A percentile compares a stretch with the other conserved stretches of the same genome.
phyloP scores from a whole-genome alignment of 1,140 invertebrate genomes.

The Oreohelix idahoensis region DNA sequence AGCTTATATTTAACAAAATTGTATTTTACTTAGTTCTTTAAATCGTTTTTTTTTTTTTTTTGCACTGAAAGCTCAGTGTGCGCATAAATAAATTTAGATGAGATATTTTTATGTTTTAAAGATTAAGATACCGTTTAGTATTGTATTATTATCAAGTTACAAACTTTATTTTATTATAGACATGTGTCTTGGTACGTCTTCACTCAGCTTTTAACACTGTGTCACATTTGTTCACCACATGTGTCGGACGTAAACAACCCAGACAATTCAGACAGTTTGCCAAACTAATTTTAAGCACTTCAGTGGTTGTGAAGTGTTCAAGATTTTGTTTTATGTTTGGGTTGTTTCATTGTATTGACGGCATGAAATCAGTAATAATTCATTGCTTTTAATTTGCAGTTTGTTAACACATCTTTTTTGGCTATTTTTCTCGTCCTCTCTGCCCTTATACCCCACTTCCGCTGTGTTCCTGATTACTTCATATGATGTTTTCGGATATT shows the following conservation, averaged over 20 bases:
- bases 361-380: neutral
- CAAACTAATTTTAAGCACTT: neutral
- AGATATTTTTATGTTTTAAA: too few species aligned
- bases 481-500: conserved; percentile 45
- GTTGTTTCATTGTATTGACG: neutral
- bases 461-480: conserved; percentile 43
- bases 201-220: too few species aligned
- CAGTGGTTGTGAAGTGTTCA: neutral
- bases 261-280: neutral
- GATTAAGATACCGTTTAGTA: too few species aligned
- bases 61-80: too few species aligned
- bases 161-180: neutral
- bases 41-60: too few species aligned
- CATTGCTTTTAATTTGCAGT: neutral
- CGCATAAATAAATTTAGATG: too few species aligned
- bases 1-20: too few species aligned
- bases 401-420: conserved; percentile 27
- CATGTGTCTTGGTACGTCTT: neutral
- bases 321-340: neutral
- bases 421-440: conserved; percentile 24
- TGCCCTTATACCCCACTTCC: neutral
- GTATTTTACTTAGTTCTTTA: too few species aligned
- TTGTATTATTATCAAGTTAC: neutral
- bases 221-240: too few species aligned
- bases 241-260: neutral